Evolutionary conservation across 2,797 vertebrate genomes (phyloP), one percentile per base, ranked within the genome.

Genomic region (Apogon talboti): DNA sequence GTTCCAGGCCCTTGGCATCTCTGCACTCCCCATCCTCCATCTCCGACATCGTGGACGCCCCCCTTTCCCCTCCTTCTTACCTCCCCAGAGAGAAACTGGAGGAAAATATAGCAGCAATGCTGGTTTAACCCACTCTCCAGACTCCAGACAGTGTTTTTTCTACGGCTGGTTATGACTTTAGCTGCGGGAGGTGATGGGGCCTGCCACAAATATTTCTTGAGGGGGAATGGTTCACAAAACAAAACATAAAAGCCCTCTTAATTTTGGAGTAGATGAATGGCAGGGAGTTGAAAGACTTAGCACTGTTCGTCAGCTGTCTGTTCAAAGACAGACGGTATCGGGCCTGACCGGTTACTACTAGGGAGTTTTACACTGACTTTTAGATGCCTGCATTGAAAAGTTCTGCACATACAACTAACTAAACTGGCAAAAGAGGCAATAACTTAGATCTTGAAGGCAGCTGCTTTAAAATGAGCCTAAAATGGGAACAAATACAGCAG

Each of bases 141-240:
- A 89, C 87, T 89, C 85, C 87, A 90, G 89, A 87, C 87, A 56
- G 83, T 88, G 91, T 93, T 93, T 91, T 91, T 90, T 87, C 80
- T 86, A 85, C 38, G 71, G 64, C 85, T 74, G 86, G 85, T 90
- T 91, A 91, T 89, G 92, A 89, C 88, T 91, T 85, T 73, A 88
- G 81, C 89, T 79, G 87, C 73, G 48, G 90, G 91, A 91, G 91
- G 86, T 78, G 81, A 88, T 74, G 82, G 77, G 89, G 89, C 83
- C 87, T 74, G 86, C 86, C 85, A 64, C 84, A 90, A 90, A 89
- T 88, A 87, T 87, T 90, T 89, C 88, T 90, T 86, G 82, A 85
- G 79, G 83, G 33, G 87, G 86, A 90, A 87, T 66, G 78, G 81
- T 78, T 89, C 78, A 70, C 82, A 89, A 90, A 90, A 91, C 85